These are phyloP conservation scores for Pararge aegeria DNA, from an alignment of 1,140 invertebrate genomes.

Conservation along the genomic window DNA sequence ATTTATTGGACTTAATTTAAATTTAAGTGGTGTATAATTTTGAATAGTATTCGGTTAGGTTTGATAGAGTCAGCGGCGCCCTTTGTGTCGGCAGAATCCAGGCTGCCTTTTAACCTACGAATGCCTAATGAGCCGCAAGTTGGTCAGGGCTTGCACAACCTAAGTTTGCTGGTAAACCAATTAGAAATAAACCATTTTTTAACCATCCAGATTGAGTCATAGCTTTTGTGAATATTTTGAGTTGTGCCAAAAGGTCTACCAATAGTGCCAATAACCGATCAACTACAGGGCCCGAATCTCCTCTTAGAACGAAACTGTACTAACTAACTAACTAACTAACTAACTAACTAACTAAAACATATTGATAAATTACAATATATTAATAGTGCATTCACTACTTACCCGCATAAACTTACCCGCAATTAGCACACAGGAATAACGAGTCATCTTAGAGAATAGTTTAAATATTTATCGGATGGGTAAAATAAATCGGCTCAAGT, in stretches of 20 bases:
- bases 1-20: not conserved
- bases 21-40: not conserved
- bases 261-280: no score
- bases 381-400: not conserved
- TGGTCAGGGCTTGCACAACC: conserved; percentile 28
- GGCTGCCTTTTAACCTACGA: conserved; percentile 34
- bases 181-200: no score
- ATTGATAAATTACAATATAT: no score
- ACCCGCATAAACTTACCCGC: not conserved
- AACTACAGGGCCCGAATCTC: no score
- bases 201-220: no score
- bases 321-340: no score
- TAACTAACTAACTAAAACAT: no score
- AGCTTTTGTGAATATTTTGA: conserved; percentile 6
- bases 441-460: not conserved
- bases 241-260: no score
- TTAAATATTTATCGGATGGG: conserved; percentile 34
- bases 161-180: no score
- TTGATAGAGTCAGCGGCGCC: conserved; percentile 12
- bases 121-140: conserved; percentile 47
- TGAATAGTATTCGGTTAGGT: not conserved
- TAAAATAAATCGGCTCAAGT: conserved; percentile 21
- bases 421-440: not conserved
- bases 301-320: no score
- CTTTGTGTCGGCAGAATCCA: conserved; percentile 24